These are phyloP conservation scores for Ceuthmochares aereus DNA, from an alignment of 2,113 vertebrate genomes.

Conservation along the genomic window DNA sequence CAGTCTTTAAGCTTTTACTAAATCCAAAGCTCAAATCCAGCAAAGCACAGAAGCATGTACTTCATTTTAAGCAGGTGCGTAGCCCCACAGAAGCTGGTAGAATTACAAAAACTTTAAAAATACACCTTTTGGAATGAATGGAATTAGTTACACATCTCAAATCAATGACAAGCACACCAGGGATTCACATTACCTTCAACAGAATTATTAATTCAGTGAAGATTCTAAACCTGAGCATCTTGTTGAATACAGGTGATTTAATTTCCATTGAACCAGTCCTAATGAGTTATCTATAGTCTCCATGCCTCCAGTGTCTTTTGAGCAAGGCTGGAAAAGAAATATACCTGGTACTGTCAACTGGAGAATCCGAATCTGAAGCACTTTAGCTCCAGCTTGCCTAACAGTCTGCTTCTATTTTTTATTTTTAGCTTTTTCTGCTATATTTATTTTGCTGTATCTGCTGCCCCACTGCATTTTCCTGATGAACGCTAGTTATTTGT, in stretches of 20 bases:
- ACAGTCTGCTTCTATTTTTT: neutral
- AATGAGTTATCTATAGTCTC: neutral
- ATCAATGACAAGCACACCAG: neutral
- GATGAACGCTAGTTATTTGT: neutral
- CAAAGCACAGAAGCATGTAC: conserved; percentile 5
- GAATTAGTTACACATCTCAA: neutral
- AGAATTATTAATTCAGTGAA: neutral
- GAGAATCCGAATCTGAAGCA: neutral
- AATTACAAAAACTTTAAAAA: conserved; percentile 8
- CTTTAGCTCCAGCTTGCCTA: neutral
- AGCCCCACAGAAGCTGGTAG: neutral
- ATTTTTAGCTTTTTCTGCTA: neutral
- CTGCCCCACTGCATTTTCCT: neutral
- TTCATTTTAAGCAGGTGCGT: conserved; percentile 27
- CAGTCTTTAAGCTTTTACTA: conserved; percentile 58
- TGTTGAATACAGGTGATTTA: neutral
- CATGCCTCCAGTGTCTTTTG: neutral
- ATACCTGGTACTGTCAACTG: neutral
- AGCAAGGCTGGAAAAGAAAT: neutral
- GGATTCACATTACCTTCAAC: neutral
- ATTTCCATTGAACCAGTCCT: neutral
- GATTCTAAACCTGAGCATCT: neutral
- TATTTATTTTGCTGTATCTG: neutral
- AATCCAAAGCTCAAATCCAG: conserved; percentile 34
- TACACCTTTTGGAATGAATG: neutral